Evolutionary conservation across 2,888 invertebrate species (phyloP).

Genomic region (Ernsta delagoae): DNA sequence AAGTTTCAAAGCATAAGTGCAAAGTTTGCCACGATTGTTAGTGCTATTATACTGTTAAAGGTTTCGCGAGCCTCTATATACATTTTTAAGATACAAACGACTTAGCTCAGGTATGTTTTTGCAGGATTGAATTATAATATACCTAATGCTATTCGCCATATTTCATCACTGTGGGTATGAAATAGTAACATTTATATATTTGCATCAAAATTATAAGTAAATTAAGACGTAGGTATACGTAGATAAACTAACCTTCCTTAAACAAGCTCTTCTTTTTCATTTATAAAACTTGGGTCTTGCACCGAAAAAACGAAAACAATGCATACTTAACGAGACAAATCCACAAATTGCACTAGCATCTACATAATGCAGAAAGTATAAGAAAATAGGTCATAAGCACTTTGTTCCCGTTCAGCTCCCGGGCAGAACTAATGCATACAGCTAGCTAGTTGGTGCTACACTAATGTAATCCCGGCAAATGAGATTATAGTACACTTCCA

Average conservation of each 20-base stretch:
- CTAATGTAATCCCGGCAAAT: background rate
- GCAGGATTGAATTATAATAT: no score
- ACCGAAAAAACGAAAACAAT: constrained; percentile 23
- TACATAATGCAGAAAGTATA: constrained; percentile 13
- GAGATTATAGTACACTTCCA: background rate
- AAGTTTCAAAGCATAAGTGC: background rate
- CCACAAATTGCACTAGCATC: constrained; percentile 17
- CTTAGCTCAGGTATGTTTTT: no score
- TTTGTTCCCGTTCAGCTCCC: background rate
- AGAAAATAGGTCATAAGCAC: background rate
- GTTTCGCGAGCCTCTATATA: no score
- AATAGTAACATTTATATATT: no score
- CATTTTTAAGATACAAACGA: no score
- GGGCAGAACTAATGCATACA: constrained; percentile 7
- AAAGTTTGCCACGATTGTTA: background rate
- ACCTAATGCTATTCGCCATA: no score
- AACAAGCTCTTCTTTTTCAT: no score
- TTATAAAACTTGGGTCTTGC: background rate
- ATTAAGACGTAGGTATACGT: no score
- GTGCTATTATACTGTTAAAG: no score
- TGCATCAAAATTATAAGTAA: no score
- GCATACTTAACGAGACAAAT: constrained; percentile 32
- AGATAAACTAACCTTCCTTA: no score
- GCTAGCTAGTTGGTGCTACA: background rate
- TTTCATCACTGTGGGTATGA: no score